Conservation (phyloP, 2,888 invertebrate genomes). For the Thelaira solivaga region DNA sequence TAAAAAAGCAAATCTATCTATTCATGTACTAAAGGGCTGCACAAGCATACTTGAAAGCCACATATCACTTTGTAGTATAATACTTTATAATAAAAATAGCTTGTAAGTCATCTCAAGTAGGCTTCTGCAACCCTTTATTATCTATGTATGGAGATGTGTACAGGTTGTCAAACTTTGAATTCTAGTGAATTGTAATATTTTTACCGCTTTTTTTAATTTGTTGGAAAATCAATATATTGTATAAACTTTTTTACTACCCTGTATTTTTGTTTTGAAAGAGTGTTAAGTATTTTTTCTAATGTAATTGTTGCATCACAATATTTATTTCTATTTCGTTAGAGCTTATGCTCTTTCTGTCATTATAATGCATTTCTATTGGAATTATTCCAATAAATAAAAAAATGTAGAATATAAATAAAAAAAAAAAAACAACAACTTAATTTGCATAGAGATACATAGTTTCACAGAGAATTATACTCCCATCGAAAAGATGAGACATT, state of each 20-base stretch:
- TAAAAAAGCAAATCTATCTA: no score
- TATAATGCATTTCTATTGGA: slow-evolving; percentile 37
- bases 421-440: background rate
- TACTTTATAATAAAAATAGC: no score
- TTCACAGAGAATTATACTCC: background rate
- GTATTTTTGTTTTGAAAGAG: background rate
- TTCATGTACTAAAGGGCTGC: no score
- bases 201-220: no score
- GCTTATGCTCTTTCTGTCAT: background rate
- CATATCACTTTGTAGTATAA: no score
- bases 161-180: no score
- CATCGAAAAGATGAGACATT: background rate
- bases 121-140: no score
- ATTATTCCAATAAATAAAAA: slow-evolving; percentile 44
- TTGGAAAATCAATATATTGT: no score
- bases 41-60: no score
- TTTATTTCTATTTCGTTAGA: slow-evolving; percentile 6
- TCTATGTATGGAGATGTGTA: no score
- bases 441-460: background rate
- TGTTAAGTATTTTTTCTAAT: background rate
- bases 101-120: no score
- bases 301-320: slow-evolving; percentile 57
- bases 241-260: background rate
- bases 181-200: no score
- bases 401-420: background rate